Evolutionary conservation across 64 coral and sea anemone species (phyloP).

Genomic region (Montipora efflorescens): DNA sequence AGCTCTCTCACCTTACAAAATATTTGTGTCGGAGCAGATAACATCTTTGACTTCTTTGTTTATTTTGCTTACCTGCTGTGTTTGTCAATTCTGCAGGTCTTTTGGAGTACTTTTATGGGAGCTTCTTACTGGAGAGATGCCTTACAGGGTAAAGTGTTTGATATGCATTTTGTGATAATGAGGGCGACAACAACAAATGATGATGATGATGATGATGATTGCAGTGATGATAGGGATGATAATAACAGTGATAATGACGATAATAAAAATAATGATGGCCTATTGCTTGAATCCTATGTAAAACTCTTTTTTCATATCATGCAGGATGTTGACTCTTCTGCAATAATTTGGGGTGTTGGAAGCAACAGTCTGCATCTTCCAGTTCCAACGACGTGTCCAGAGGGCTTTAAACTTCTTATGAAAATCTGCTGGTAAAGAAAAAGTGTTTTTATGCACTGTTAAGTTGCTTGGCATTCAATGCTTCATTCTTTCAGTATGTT

Average conservation of each 20-base stretch:
- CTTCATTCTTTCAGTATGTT: no score
- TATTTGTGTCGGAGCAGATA: neutral
- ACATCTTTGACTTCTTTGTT: neutral
- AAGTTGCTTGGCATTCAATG: no score
- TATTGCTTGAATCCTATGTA: neutral
- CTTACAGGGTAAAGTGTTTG: slow-evolving; percentile 67
- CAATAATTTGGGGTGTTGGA: slow-evolving; percentile 94
- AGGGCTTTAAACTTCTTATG: slow-evolving; percentile 94
- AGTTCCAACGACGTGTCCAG: slow-evolving; percentile 87
- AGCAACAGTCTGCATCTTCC: slow-evolving; percentile 93
- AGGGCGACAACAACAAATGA: no score
- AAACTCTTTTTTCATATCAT: neutral
- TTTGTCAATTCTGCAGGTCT: slow-evolving; percentile 51
- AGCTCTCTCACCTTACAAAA: neutral
- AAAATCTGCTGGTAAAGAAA: slow-evolving; percentile 84
- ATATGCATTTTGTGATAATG: neutral
- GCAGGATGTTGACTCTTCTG: slow-evolving; percentile 92
- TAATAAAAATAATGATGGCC: neutral
- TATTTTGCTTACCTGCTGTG: neutral
- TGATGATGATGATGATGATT: no score
- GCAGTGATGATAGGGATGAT: no score
- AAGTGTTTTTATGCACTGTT: no score
- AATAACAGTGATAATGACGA: no score
- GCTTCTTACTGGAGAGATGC: slow-evolving; percentile 89
- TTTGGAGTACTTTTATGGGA: slow-evolving; percentile 96